Conservation (phyloP, 2,797 vertebrate species). For the Epinephelus malabaricus region DNA sequence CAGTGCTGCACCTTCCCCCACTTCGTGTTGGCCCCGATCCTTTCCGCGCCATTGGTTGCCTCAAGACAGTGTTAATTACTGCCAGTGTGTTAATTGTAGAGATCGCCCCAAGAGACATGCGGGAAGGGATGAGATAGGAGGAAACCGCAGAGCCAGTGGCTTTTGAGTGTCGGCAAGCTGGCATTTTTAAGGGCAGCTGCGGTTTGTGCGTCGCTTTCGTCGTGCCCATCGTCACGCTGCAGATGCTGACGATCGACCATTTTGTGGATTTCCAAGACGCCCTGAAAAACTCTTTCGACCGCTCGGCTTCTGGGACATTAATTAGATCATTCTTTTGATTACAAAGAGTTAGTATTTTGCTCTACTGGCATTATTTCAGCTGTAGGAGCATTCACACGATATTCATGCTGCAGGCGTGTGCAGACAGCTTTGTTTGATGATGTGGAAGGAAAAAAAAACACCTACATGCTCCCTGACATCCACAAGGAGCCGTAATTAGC, state of each 20-base stretch:
- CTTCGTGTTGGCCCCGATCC: constrained; percentile 63
- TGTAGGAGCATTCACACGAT: constrained; percentile 31
- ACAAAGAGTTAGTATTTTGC: constrained; percentile 52
- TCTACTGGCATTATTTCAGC: constrained; percentile 43
- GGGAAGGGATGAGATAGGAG: constrained; percentile 74
- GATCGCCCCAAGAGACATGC: constrained; percentile 77
- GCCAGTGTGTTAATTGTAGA: constrained; percentile 84
- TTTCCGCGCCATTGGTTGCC: constrained; percentile 80
- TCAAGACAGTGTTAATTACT: constrained; percentile 86
- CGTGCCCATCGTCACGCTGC: constrained; percentile 53
- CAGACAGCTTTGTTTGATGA: constrained; percentile 63
- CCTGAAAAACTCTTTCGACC: constrained; percentile 34
- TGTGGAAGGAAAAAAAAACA: constrained; percentile 30
- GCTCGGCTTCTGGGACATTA: constrained; percentile 41
- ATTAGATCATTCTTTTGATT: constrained; percentile 67
- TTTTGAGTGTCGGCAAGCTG: constrained; percentile 71
- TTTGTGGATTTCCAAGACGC: constrained; percentile 55
- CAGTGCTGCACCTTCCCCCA: constrained; percentile 74
- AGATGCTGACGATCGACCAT: constrained; percentile 59
- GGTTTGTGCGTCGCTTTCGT: constrained; percentile 49
- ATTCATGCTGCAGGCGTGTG: constrained; percentile 49
- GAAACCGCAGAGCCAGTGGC: constrained; percentile 65
- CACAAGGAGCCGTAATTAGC: constrained; percentile 69
- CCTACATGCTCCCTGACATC: constrained; percentile 48
- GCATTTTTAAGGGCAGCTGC: constrained; percentile 82